Evolutionary conservation across 2,888 invertebrate genomes (phyloP), one percentile per base, ranked within the genome.

Genomic region (Andrena flavipes): DNA sequence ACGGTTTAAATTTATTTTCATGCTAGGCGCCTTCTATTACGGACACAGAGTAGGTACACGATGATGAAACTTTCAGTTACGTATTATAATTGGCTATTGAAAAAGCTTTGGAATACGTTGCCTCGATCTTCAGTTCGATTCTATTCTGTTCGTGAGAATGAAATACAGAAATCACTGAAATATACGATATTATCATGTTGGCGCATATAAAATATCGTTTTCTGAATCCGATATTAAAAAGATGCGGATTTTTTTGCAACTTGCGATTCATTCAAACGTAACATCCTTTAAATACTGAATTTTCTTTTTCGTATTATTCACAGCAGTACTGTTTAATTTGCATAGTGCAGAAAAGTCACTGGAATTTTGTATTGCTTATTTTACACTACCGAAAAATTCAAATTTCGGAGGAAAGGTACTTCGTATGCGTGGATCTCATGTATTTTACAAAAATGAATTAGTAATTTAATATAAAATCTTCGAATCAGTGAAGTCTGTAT

Each of bases 21-120:
- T 93, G 93, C 93, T 93, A 93, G 93, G 90, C 93, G 91, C 91
- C 93, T 92, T 92, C 93, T 92, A 92, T 93, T 93, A 90, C 91
- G 93, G 93, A 94, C 91, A 91, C 91, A 93, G 91, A 92, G 93
- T 93, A 93, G 91, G 93, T 93, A 93, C 92, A 91, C 87, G 87
- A 88, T 84, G 87, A 86, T 87, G 70, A 87, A 69, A 63, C 48
- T 74, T 80, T 84, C 49, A 70, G 80, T 88, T 88, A 74, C 30
- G 68, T 79, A 42, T 42, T 42, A 10, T 64, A 65, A 75, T 76
- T 78, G 54, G 64, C 76, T 60, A 30, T 42, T 73, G 35, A 82
- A 59, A 5, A 49, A 42, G 26, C 30, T 59, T 64, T 16, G 29
- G 10, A 16, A 63, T 54, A 26, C 3, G 8, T 69, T 20, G 0